A percentile compares a stretch with the other conserved stretches of the same genome.
phyloP scores from a whole-genome alignment of 2,888 invertebrate species.

The Hypena proboscidalis region DNA sequence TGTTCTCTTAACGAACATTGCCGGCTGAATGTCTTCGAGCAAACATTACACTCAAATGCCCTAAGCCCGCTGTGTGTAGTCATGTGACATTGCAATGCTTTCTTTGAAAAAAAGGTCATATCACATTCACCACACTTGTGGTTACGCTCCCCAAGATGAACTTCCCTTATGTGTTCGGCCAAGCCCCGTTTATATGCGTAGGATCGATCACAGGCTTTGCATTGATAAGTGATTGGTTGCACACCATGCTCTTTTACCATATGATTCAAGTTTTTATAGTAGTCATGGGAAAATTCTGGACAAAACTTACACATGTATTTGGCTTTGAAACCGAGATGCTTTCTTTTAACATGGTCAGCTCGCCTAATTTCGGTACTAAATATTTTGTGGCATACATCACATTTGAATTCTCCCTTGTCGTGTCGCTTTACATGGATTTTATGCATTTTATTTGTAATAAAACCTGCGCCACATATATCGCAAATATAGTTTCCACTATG shows the following conservation, averaged over 20 bases:
- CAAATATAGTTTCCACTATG: slow-evolving; percentile 66
- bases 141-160: too few relatives aligned
- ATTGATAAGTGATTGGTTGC: slow-evolving; percentile 51
- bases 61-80: slow-evolving; percentile 59
- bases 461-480: slow-evolving; percentile 55
- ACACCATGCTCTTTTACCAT: slow-evolving; percentile 61
- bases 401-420: slow-evolving; percentile 56
- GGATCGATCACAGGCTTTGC: slow-evolving; percentile 61
- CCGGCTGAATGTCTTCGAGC: slow-evolving; percentile 58
- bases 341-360: slow-evolving; percentile 38
- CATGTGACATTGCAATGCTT: slow-evolving; percentile 57
- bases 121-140: slow-evolving; percentile 75
- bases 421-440: slow-evolving; percentile 53
- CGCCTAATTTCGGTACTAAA: slow-evolving; percentile 44
- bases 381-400: slow-evolving; percentile 56
- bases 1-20: slow-evolving; percentile 62
- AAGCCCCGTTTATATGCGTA: slow-evolving; percentile 57
- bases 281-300: slow-evolving; percentile 56
- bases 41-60: slow-evolving; percentile 61
- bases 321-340: slow-evolving; percentile 38
- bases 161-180: slow-evolving; percentile 61
- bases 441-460: slow-evolving; percentile 51
- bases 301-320: slow-evolving; percentile 58
- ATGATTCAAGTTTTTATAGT: slow-evolving; percentile 62
- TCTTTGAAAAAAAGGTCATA: slow-evolving; percentile 58